phyloP scores from a whole-genome alignment of 2,888 invertebrate species.

The Balanococcus diminutus region DNA sequence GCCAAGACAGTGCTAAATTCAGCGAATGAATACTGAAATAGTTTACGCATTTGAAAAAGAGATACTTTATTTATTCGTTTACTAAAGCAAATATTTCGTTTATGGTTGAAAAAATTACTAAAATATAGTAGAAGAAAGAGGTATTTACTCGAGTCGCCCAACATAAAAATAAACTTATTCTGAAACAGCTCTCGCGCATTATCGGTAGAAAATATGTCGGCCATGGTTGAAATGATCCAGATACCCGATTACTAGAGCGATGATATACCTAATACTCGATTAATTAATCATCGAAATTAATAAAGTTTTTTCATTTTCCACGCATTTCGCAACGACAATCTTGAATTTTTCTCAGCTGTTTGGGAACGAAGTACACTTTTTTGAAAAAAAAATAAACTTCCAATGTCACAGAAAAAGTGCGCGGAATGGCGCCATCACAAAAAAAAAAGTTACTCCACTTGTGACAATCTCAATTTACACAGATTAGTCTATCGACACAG shows the following conservation, averaged over 20 bases:
- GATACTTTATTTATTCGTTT: not conserved
- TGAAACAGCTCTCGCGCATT: conserved; percentile 55
- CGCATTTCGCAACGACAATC: not conserved
- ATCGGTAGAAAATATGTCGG: conserved; percentile 56
- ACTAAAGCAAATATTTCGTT: not conserved
- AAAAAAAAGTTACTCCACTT: no score
- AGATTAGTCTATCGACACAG: no score
- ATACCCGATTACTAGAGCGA: no score
- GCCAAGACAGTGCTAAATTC: no score
- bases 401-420: no score
- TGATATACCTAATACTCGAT: not conserved
- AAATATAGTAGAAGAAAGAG: not conserved
- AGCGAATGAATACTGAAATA: no score
- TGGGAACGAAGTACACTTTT: no score
- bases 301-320: not conserved
- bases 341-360: not conserved
- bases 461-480: no score
- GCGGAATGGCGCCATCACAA: no score
- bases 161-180: conserved; percentile 55
- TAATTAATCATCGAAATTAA: not conserved
- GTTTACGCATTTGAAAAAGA: not conserved
- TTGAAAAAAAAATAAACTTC: not conserved
- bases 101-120: not conserved
- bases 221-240: conserved; percentile 52
- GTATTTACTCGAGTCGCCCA: conserved; percentile 57